These are phyloP conservation scores for Ciconia boyciana DNA, from an alignment of 2,113 vertebrate genomes.

Conservation along the genomic window DNA sequence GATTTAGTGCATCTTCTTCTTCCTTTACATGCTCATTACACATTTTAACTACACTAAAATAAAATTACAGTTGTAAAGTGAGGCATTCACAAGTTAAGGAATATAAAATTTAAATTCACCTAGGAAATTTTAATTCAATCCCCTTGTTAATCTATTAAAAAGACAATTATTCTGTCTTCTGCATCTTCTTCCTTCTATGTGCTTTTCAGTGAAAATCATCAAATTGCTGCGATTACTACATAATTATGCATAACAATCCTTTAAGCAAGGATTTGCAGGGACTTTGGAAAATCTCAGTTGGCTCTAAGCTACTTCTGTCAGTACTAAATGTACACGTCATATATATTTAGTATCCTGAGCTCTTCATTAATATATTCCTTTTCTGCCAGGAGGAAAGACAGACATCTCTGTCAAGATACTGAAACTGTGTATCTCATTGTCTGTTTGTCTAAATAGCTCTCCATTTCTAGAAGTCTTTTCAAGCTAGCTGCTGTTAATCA, in stretches of 20 bases:
- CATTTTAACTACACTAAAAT: not conserved
- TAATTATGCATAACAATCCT: not conserved
- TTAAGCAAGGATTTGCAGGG: not conserved
- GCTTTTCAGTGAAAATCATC: not conserved
- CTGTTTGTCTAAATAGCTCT: not conserved
- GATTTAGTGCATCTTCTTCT: not conserved
- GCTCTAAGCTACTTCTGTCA: not conserved
- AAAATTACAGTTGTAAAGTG: not conserved
- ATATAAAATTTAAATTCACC: not conserved
- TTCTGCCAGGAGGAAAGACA: not conserved
- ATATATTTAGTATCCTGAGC: not conserved
- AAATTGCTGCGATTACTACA: not conserved
- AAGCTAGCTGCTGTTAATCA: not conserved
- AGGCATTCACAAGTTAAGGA: not conserved
- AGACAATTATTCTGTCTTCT: not conserved
- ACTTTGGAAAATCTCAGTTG: not conserved
- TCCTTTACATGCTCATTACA: not conserved
- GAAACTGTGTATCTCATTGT: not conserved
- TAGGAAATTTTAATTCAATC: not conserved
- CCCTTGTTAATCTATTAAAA: not conserved
- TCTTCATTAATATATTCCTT: not conserved
- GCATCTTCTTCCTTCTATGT: not conserved
- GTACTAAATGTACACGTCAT: not conserved
- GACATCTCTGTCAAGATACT: not conserved
- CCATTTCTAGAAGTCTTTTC: not conserved